Base-by-base conservation (phyloP, 2,888 invertebrate genomes). In the Glaucopsyche alexis region DNA sequence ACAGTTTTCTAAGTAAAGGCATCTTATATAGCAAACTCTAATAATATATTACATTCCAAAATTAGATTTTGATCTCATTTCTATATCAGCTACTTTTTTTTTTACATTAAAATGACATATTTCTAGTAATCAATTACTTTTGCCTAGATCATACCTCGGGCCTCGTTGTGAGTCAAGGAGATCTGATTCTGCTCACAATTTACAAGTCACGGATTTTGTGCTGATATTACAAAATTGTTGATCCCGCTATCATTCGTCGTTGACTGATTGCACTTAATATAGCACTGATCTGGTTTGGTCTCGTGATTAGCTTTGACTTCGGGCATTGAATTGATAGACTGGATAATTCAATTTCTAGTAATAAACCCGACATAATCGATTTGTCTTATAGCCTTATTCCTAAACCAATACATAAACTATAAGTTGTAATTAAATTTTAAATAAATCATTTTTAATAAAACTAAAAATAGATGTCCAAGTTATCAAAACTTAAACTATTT, bases 231-330 rank as follows among this genome's bases (percentile, higher is more conserved):
- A 42, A 67, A 67, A 67, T 67, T 45, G 42, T 67, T 16, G 45
- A 67, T 67, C 67, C 60, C 60, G 60, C 60, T 60, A 60, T 60
- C 60, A 60, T 60, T 60, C 29, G 13, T 38, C 60, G 60, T 60
- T 60, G 14, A 60, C 29, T 60, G 60, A 60, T 60, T 60, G 29
- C 60, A 38, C 60, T 29, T 60, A 60, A 60, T 60, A 60, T 60
- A 29, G 60, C 29, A 29, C 29, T 13, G 60, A 60, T 60, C 60
- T 60, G 38, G 60, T 60, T 60, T 60, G 60, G 29, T 60, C 29
- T 60, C 60, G 29, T 60, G 60, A 60, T 60, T 60, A 60, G 29
- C 60, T 38, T 60, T 14, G 60, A 29, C 29, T 60, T 47, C 29
- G 14, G 29, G 60, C 60, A 60, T 13, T 29, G 13, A 29, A 60